Evolutionary conservation across 2,888 invertebrate species (phyloP).

Genomic region (Anorthoa munda): DNA sequence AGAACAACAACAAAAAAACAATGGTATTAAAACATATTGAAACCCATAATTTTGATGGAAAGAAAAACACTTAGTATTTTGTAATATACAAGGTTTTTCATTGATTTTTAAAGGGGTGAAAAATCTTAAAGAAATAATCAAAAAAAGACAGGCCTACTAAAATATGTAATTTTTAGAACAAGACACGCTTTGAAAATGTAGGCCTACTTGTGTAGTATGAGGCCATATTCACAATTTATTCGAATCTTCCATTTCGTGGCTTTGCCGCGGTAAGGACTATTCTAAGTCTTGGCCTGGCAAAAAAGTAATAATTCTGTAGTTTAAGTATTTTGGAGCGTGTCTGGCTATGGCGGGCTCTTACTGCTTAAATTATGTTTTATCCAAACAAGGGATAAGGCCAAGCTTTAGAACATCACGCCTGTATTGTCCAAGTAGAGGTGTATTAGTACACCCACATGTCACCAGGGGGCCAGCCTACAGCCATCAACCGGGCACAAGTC

Average conservation of each 20-base stretch:
- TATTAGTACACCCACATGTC: neutral
- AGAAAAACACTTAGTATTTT: conserved; percentile 15
- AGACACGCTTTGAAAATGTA: neutral
- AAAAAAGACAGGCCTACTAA: neutral
- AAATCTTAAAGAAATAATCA: neutral
- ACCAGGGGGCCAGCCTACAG: neutral
- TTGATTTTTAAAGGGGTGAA: conserved; percentile 5
- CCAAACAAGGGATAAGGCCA: neutral
- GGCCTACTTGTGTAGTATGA: neutral
- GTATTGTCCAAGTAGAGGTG: neutral
- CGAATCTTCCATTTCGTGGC: conserved; percentile 7
- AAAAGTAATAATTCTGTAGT: conserved; percentile 57
- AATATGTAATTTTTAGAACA: neutral
- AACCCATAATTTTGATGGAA: neutral
- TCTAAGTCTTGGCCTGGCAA: neutral
- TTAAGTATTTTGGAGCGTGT: conserved; percentile 65
- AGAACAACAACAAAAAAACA: neutral
- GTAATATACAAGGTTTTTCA: conserved; percentile 12
- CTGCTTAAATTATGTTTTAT: conserved; percentile 71
- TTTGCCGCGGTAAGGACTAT: neutral
- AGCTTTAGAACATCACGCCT: too few species aligned
- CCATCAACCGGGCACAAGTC: neutral
- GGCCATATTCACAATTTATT: neutral
- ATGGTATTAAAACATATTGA: neutral
- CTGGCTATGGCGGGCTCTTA: conserved; percentile 67